Evolutionary conservation across 1,140 invertebrate species (phyloP), one percentile per base, ranked within the genome.

Genomic region (Geopemphigus sp.): DNA sequence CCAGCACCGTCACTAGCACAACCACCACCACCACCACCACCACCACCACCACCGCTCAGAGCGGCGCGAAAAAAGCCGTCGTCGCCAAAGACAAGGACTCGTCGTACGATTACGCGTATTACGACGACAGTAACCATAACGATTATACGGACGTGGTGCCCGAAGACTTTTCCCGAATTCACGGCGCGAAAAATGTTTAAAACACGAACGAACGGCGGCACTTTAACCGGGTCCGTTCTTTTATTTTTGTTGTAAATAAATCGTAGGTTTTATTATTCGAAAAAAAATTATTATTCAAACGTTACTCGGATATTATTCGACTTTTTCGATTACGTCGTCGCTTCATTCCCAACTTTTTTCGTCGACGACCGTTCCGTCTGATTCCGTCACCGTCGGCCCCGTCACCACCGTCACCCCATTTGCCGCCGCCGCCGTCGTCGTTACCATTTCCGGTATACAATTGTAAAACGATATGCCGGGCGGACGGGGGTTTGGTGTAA

Each of bases 101-200:
- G 26, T 82, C 83, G 17, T 84, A 84, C 24, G 83, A 84, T 78
- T 84, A 84, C 57, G 83, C 83, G 22, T 84, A 84, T 64, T 84
- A 84, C 74, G 83, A 84, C 19, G 76, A 81, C 17, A 81, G 81
- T 29, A 72, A 82, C n/a, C 83, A 84, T 74, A 83, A 84, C 72
- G 83, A 84, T 80, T 81, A 74, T 32, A 66, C 82, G 24, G 83
- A 83, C 19, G 68, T 72, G 8, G 63, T 83, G n/a, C 82, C 56
- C n/a, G 82, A 83, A 80, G 83, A 84, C 47, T 84, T 84, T 74
- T 80, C 64, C 4, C 83, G 81, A 82, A 83, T 83, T 57, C 82
- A 80, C 50, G 80, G 80, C 32, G 66, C 64, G 17, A 82, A 82
- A 73, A 78, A 81, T 64, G 39, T 61, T 73, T 81, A 81, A 64